Base-by-base conservation (phyloP, 1,140 invertebrate species). In the Hycleus phaleratus region DNA sequence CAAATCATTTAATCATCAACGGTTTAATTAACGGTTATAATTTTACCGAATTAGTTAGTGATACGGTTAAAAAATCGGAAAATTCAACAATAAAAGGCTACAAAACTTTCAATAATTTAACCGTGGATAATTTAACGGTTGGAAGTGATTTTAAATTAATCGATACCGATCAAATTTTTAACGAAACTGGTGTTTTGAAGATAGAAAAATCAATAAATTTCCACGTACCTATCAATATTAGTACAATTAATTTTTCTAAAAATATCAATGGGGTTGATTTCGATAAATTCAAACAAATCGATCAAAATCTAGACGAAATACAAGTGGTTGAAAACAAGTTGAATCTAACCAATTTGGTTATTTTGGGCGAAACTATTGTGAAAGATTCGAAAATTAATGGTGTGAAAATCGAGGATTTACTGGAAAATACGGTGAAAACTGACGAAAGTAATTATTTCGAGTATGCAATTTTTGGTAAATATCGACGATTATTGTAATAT, bases 381-480 rank as follows among this genome's bases (percentile, higher is more conserved):
- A 7, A 2, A 7, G 7, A 32, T 32, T 32, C 32, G 7, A 32
- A 7, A 32, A 68, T 79, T 6, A 78, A 76, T 60, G 63, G 72
- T 38, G 59, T 70, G 18, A 63, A 70, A 12, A 46, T 78, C 12
- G 59, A 66, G 0, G 61, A 73, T 43, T 56, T 78, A 5, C 48
- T 69, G 24, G 57, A 58, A 8, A 67, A 71, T 2, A 73, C 71
- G 46, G 74, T 77, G 25, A 73, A 74, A 60, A 60, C 70, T 1
- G 73, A 77, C 63, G 68, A 68, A 48, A 59, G 66, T 40, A 67
- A 71, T 51, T 51, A 63, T 32, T 67, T 78, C 57, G 51, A 68
- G 50, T 32, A 56, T 6, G 71, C 69, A 9, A 63, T 58, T 50
- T 77, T 78, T 68, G 68, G 74, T 78, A 71, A 62, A 49, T 66